Conservation (phyloP, 2,888 invertebrate species). For the Plagiodera versicolora region DNA sequence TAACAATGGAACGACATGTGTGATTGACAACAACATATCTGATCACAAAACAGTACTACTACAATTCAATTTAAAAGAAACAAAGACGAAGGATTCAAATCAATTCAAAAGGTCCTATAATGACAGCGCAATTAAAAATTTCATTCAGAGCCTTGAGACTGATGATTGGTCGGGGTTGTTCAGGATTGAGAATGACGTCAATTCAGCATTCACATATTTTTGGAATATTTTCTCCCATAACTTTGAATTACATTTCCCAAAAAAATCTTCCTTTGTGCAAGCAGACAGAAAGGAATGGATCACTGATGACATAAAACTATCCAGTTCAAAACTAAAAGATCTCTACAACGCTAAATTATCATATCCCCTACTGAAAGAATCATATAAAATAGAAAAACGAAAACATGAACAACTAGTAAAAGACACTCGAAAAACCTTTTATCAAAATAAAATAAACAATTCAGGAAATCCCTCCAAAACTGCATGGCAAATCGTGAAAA, state of each 20-base stretch:
- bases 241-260: conserved; percentile 7
- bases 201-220: neutral
- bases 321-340: conserved; percentile 2
- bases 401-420: conserved; percentile 6
- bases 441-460: conserved; percentile 9
- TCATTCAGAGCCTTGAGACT: neutral
- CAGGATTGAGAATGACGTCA: neutral
- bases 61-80: no score
- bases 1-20: no score
- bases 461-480: conserved; percentile 1
- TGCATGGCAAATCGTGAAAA: conserved; percentile 7
- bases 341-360: conserved; percentile 10
- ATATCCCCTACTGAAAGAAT: conserved; percentile 2
- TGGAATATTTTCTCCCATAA: conserved; percentile 8
- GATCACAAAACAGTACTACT: no score
- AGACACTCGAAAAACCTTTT: conserved; percentile 5
- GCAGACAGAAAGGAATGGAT: neutral
- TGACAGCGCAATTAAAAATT: no score
- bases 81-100: no score
- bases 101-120: no score
- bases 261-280: neutral
- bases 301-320: conserved; percentile 8
- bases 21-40: no score
- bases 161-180: neutral
- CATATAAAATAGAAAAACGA: conserved; percentile 2